phyloP scores from a whole-genome alignment of 2,113 vertebrate genomes.

The Baryphthengus martii region DNA sequence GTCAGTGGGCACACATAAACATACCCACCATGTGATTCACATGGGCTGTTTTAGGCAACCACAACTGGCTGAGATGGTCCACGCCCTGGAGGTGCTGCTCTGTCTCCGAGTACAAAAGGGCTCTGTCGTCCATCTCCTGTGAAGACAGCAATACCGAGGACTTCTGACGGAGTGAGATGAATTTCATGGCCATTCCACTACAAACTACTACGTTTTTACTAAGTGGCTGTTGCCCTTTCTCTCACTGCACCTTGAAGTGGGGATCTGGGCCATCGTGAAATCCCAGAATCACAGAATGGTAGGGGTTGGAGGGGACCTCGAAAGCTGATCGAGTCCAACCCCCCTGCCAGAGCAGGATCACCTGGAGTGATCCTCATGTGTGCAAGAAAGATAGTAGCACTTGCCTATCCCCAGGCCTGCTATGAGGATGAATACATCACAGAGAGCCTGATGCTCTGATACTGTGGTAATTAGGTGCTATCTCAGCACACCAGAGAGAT shows the following conservation, averaged over 20 bases:
- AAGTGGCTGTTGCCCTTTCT: not conserved
- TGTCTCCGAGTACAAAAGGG: not conserved
- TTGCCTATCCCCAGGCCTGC: not conserved
- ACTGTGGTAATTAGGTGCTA: not conserved
- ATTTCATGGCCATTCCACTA: not conserved
- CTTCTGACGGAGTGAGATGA: not conserved
- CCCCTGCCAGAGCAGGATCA: no score
- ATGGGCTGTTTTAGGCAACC: not conserved
- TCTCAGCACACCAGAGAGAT: not conserved
- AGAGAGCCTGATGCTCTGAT: not conserved
- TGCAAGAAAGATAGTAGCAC: not conserved
- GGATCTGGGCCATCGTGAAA: not conserved
- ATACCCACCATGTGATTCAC: not conserved
- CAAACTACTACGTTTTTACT: not conserved
- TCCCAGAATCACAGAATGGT: no score
- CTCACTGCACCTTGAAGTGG: not conserved
- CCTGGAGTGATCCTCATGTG: not conserved
- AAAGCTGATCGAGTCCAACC: no score
- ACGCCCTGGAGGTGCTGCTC: not conserved
- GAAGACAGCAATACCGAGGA: not conserved
- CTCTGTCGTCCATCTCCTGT: not conserved
- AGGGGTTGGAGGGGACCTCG: no score
- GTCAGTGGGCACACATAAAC: not conserved
- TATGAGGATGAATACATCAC: not conserved
- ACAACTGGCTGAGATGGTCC: not conserved